Evolutionary conservation across 2,797 vertebrate species (phyloP), one percentile per base, ranked within the genome.

Genomic region (Distichodus sexfasciatus): DNA sequence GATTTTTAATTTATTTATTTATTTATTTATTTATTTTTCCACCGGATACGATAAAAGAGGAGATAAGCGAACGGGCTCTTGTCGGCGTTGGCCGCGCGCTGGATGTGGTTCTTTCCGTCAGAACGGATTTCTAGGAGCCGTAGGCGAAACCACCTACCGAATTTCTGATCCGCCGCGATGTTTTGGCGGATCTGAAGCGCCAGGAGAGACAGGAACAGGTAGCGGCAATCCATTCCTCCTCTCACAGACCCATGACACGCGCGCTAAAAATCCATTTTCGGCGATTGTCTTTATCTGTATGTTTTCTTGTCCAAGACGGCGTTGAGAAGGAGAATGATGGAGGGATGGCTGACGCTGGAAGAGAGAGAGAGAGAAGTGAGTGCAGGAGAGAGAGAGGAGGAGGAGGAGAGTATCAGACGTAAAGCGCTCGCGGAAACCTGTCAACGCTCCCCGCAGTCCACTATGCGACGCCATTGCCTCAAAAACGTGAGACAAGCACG

Each of bases 161-260:
- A 81, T 83, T 70, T 84, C 23, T 57, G 66, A 19, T 87, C 84
- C 21, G 79, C 78, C 38, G 67, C 51, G 10, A 73, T 72, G 48
- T 29, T 50, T 53, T 63, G 40, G 19, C 23, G 23, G 57, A 44
- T 44, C 11, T 41, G 61, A 26, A 75, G 50, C 53, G 59, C 77
- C 31, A 78, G 59, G 29, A 84, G 63, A 36, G 59, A 50, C 17
- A 84, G 50, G 40, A 81, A 40, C 51, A 81, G 44, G 59, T 43
- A 64, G 11, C 70, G 11, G 23, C 76, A 79, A 60, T 76, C 84
- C 85, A 85, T 85, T 61, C 72, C 82, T 71, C 8, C 68, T 70
- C 57, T 71, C 70, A 66, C 24, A 64, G 68, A 69, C 71, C 75
- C 79, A 79, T 78, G n/a, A 59, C 73, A 68, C 48, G 17, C 36